Evolutionary conservation across 2,797 vertebrate species (phyloP).

Genomic region (Simalia tracyae): DNA sequence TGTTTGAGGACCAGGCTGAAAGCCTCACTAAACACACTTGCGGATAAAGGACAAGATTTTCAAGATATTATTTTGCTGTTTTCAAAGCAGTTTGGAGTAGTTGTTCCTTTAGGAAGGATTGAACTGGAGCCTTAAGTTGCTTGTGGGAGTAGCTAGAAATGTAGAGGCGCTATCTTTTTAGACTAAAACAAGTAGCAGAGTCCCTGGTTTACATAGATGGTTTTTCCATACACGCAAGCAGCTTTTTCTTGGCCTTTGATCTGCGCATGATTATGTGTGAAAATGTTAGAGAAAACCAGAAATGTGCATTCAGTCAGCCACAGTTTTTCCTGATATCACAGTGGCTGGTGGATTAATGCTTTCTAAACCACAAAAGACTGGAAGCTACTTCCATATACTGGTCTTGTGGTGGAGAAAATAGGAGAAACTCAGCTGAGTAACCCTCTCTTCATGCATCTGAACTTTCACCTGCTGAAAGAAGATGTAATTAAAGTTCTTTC

Average conservation of each 20-base stretch:
- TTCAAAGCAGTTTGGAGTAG: not conserved
- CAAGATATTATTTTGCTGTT: constrained; percentile 28
- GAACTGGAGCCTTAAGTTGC: not conserved
- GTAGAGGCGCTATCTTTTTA: not conserved
- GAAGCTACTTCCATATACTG: not conserved
- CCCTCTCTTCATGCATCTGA: not conserved
- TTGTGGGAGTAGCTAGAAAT: not conserved
- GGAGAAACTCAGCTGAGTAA: not conserved
- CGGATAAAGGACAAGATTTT: constrained; percentile 49
- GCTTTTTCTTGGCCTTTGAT: not conserved
- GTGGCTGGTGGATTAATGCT: not conserved
- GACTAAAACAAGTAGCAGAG: not conserved
- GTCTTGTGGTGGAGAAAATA: not conserved
- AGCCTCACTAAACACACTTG: not conserved
- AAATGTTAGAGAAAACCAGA: not conserved
- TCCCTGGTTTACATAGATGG: not conserved
- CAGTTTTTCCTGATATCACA: not conserved
- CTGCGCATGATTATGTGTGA: not conserved
- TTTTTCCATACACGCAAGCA: not conserved
- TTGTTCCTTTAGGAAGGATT: not conserved
- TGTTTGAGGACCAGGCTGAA: not conserved
- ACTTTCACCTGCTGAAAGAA: not conserved
- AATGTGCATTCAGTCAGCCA: not conserved
- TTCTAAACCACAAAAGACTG: not conserved
- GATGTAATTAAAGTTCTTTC: not conserved